A percentile compares a stretch with the other conserved stretches of the same genome.
Evolutionary conservation across 2,888 invertebrate species (phyloP).

Genomic region (Parapristionchus giblindavisi): DNA sequence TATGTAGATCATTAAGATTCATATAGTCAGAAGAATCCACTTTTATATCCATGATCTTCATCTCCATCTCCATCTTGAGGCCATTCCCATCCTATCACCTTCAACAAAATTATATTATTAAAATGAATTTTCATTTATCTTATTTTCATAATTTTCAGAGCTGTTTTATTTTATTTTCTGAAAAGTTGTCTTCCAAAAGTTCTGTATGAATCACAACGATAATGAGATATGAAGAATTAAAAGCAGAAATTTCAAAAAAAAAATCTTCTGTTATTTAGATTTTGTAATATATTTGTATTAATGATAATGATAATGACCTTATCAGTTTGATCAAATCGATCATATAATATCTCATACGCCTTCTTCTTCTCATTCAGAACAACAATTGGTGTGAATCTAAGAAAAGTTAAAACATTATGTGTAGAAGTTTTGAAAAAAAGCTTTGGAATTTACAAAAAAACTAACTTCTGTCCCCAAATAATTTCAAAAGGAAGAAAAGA

Average conservation of each 20-base stretch:
- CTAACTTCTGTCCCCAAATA: conserved; percentile 63
- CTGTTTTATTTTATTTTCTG: neutral
- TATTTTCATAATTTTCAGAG: neutral
- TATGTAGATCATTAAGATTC: too few relatives aligned
- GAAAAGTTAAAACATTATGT: conserved; percentile 30
- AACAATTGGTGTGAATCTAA: conserved; percentile 66
- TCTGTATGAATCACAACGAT: too few relatives aligned
- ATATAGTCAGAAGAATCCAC: conserved; percentile 37
- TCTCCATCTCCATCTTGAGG: neutral
- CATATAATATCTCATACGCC: conserved; percentile 62
- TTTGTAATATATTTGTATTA: too few relatives aligned
- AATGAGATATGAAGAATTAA: neutral
- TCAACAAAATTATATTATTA: neutral
- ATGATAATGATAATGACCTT: conserved; percentile 18
- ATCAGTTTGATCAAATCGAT: conserved; percentile 47
- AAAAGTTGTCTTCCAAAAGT: too few relatives aligned
- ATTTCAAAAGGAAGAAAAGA: conserved; percentile 67
- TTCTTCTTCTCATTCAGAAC: conserved; percentile 56
- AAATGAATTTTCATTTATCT: neutral
- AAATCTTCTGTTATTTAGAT: too few relatives aligned
- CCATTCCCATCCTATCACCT: conserved; percentile 29
- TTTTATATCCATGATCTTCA: conserved; percentile 21
- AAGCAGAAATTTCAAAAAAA: neutral
- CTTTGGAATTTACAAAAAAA: neutral
- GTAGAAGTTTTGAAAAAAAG: neutral